These are phyloP conservation scores for Pundamilia nyererei DNA, from an alignment of 2,113 vertebrate genomes.

Conservation along the genomic window DNA sequence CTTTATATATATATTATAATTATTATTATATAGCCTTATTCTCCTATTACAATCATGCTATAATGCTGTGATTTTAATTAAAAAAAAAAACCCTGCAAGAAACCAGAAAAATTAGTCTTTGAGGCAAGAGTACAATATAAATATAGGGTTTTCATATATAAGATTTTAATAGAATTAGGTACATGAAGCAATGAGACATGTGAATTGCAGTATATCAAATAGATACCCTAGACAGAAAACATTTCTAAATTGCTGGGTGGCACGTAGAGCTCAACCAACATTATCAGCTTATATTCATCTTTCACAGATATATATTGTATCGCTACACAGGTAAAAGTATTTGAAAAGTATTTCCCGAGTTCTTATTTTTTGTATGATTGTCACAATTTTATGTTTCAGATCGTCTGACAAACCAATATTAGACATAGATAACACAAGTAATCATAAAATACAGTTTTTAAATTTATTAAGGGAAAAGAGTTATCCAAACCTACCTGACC, in stretches of 20 bases:
- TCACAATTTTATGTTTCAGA: background rate
- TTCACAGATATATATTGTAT: background rate
- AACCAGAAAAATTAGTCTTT: background rate
- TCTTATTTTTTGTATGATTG: background rate
- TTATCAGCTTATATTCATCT: background rate
- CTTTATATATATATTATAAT: background rate
- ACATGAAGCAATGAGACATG: background rate
- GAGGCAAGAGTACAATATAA: background rate
- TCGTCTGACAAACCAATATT: background rate
- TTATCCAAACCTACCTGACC: background rate
- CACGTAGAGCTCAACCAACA: background rate
- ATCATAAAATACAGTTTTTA: background rate
- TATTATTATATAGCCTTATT: background rate
- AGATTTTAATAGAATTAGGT: background rate
- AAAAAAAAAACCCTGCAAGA: background rate
- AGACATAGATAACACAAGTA: background rate
- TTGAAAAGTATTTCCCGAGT: background rate
- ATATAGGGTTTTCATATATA: background rate
- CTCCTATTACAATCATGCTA: background rate
- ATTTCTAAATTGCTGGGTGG: background rate
- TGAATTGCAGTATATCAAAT: background rate
- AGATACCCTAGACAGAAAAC: background rate
- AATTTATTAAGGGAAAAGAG: background rate
- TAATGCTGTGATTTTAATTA: background rate
- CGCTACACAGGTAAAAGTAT: background rate